Base-by-base conservation (phyloP, 2,113 vertebrate species). In the Excalfactoria chinensis region DNA sequence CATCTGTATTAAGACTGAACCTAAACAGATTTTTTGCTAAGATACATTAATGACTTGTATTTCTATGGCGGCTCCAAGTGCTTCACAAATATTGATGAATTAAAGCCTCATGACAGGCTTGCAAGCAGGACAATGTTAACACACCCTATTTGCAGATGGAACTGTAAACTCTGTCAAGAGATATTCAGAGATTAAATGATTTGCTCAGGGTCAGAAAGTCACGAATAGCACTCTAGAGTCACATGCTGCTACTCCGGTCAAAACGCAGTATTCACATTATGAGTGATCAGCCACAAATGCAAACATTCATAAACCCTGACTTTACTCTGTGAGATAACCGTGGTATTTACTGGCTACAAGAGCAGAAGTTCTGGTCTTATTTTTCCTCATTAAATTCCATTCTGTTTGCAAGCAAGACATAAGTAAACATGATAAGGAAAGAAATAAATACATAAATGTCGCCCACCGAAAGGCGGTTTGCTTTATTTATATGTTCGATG, bases 61-160 rank as follows among this genome's bases (percentile, higher is more conserved):
- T 93, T 85, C 46, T 83, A 56, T 2, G 62, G 51, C 8, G 1
- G 63, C 89, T 95, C 71, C 19, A 69, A 94, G 91, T 12, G 78
- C 76, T 94, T 82, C 93, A 92, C 93, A 96, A 95, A 83, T 93
- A 93, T 74, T 87, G 84, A 89, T 91, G 91, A 96, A 84, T 86
- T 91, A 90, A 95, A 94, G 64, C 84, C 89, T 92, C 77, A 44
- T 67, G 84, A 95, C 86, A 85, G 43, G 85, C 77, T 94, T 90
- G 48, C 62, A 84, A 90, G 84, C 44, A 83, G 89, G 84, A 93
- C 93, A 83, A 79, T 60, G 81, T 93, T 92, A 94, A 93, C 91
- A 89, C 66, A 67, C 35, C 74, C 77, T 93, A 48, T 95, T 95
- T 92, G 89, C 81, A 90, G 89, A 89, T 68, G 68, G 71, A 95